These are phyloP conservation scores for Morus bassanus DNA, from an alignment of 2,797 vertebrate species.

Conservation along the genomic window DNA sequence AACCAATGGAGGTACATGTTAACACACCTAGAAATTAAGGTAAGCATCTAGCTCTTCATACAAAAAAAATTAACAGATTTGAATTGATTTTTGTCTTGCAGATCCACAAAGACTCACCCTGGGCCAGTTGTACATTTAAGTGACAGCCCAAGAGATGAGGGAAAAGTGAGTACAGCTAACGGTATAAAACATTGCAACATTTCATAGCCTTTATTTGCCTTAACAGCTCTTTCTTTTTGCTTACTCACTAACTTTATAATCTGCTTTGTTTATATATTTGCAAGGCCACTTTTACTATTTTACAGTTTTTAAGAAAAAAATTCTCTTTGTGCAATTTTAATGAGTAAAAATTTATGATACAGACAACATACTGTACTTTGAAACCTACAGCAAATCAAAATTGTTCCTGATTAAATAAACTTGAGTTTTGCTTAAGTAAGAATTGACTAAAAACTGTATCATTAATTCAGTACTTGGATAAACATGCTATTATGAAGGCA, in stretches of 20 bases:
- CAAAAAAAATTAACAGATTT: constrained; percentile 10
- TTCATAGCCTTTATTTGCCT: not conserved
- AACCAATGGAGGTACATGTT: not conserved
- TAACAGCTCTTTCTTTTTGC: not conserved
- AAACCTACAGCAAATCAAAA: not conserved
- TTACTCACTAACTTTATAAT: not conserved
- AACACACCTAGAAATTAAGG: not conserved
- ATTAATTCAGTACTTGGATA: not conserved
- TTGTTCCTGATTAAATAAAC: not conserved
- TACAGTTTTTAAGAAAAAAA: not conserved
- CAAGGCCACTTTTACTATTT: not conserved
- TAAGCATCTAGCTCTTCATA: not conserved
- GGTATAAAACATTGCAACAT: not conserved
- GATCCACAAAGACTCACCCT: constrained; percentile 96
- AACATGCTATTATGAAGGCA: not conserved
- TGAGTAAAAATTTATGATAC: not conserved
- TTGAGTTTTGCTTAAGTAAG: not conserved
- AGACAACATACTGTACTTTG: not conserved
- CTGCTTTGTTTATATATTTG: not conserved
- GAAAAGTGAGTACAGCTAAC: constrained; percentile 86
- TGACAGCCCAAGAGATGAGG: constrained; percentile 97
- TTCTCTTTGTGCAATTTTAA: not conserved
- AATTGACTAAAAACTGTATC: not conserved
- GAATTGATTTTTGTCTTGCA: constrained; percentile 72
- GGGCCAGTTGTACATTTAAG: constrained; percentile 98